phyloP scores from a whole-genome alignment of 2,888 invertebrate genomes.

The Mythimna vitellina region DNA sequence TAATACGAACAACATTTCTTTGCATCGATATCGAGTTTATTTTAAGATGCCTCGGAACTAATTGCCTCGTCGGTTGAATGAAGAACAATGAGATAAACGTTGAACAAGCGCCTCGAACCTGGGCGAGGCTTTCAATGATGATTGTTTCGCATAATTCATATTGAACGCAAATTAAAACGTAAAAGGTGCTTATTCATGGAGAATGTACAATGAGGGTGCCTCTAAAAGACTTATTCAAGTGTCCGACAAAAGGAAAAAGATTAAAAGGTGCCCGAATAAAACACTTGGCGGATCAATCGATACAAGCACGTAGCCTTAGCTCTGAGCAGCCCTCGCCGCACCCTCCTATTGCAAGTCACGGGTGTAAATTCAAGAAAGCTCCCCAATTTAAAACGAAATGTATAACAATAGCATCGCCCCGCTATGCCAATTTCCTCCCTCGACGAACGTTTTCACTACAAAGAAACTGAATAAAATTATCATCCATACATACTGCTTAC shows the following conservation, averaged over 20 bases:
- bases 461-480: conserved; percentile 88
- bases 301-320: conserved; percentile 68
- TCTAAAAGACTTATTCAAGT: conserved; percentile 69
- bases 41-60: conserved; percentile 77
- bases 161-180: conserved; percentile 76
- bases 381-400: conserved; percentile 89
- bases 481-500: conserved; percentile 75
- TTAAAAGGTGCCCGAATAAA: conserved; percentile 69
- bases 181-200: conserved; percentile 57
- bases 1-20: conserved; percentile 79
- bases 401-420: conserved; percentile 87
- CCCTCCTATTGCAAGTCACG: conserved; percentile 87
- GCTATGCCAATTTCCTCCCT: conserved; percentile 89
- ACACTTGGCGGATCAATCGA: conserved; percentile 78
- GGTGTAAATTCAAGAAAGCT: conserved; percentile 90
- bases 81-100: conserved; percentile 78
- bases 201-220: conserved; percentile 66
- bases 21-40: conserved; percentile 78
- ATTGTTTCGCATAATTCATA: conserved; percentile 79
- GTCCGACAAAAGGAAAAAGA: conserved; percentile 62
- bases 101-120: conserved; percentile 70
- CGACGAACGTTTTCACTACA: conserved; percentile 81
- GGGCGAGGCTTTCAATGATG: conserved; percentile 72
- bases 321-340: conserved; percentile 72
- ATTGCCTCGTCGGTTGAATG: conserved; percentile 78